These are phyloP conservation scores for Phaenicophaeus curvirostris DNA, from an alignment of 2,797 vertebrate genomes.

Conservation along the genomic window DNA sequence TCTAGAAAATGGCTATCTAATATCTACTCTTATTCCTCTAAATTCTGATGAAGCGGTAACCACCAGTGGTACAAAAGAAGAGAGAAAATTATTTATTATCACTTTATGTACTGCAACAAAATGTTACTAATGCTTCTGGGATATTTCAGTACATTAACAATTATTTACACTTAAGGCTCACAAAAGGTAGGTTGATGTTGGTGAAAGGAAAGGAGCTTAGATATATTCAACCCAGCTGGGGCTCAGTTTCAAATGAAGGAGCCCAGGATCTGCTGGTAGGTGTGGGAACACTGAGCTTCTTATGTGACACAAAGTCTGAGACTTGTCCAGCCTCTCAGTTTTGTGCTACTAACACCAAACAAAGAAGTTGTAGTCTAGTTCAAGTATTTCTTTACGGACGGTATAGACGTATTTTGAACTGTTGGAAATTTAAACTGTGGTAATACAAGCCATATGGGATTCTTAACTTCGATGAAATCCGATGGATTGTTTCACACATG, in stretches of 20 bases:
- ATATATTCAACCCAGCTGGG: background rate
- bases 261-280: background rate
- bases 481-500: constrained; percentile 58
- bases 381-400: background rate
- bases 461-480: constrained; percentile 59
- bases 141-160: background rate
- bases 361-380: background rate
- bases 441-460: constrained; percentile 52
- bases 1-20: background rate
- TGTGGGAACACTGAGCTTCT: background rate
- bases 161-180: background rate
- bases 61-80: background rate
- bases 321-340: background rate
- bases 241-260: background rate
- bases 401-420: background rate
- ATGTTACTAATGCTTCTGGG: background rate
- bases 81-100: background rate
- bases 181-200: background rate
- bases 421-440: constrained; percentile 10
- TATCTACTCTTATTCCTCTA: background rate
- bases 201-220: background rate
- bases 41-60: background rate
- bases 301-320: background rate
- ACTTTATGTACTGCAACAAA: background rate
- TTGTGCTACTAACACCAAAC: background rate